Conservation (phyloP, 2,888 invertebrate genomes). For the Athalia circularis region DNA sequence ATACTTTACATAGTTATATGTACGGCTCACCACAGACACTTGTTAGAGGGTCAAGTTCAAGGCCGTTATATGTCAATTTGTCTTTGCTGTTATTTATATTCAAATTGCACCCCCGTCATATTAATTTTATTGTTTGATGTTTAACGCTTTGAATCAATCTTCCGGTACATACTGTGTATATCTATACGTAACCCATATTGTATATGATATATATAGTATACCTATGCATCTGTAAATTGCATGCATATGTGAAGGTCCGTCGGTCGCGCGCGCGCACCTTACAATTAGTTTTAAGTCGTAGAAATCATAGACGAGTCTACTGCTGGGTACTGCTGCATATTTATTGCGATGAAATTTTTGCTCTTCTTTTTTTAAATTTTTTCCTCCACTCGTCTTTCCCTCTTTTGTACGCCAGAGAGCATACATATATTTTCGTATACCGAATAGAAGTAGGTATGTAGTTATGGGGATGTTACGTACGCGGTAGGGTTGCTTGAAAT, state of each 20-base stretch:
- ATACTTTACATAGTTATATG: too few species aligned
- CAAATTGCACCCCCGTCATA: not conserved
- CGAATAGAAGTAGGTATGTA: not conserved
- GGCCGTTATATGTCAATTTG: not conserved
- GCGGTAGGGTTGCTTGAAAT: conserved; percentile 69
- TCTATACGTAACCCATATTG: not conserved
- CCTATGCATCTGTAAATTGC: not conserved
- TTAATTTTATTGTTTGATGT: not conserved
- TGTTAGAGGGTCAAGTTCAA: conserved; percentile 15
- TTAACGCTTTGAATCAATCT: not conserved
- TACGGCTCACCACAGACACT: not conserved
- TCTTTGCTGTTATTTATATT: not conserved
- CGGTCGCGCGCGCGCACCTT: too few species aligned
- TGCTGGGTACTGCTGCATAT: too few species aligned
- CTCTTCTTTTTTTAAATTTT: not conserved
- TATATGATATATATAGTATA: not conserved
- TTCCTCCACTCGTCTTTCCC: not conserved
- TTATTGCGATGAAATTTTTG: not conserved
- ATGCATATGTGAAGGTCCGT: too few species aligned
- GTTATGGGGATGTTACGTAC: conserved; percentile 49
- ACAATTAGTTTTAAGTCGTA: not conserved
- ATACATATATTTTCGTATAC: not conserved
- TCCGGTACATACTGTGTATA: not conserved
- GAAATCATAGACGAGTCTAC: not conserved
- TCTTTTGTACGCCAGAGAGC: not conserved